Conservation (phyloP, 2,113 vertebrate species). For the Dipodomys stephensi region DNA sequence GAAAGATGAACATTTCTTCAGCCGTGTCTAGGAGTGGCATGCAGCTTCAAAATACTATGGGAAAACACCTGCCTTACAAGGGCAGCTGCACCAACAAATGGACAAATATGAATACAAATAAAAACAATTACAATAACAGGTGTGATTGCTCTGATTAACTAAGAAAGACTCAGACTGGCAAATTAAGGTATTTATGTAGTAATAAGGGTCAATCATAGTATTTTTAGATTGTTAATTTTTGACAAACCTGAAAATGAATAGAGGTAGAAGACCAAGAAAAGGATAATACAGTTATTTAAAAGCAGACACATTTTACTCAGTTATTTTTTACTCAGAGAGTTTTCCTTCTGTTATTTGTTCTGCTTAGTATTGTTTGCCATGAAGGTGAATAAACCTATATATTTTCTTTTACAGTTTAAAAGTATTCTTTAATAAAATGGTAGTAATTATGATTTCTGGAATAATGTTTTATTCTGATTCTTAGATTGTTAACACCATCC, state of each 20-base stretch:
- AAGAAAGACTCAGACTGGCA: neutral
- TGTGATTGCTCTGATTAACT: neutral
- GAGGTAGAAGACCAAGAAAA: slow-evolving; percentile 10
- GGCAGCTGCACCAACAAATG: neutral
- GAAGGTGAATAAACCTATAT: slow-evolving; percentile 2
- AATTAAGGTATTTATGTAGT: slow-evolving; percentile 50
- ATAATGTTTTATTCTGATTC: slow-evolving; percentile 33
- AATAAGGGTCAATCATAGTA: neutral
- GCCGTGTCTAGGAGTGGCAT: neutral
- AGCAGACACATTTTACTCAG: neutral
- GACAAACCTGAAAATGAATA: slow-evolving; percentile 14
- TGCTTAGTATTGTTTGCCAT: slow-evolving; percentile 28
- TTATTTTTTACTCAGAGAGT: neutral
- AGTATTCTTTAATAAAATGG: slow-evolving; percentile 11
- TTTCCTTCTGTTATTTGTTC: slow-evolving; percentile 48
- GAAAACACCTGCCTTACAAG: neutral
- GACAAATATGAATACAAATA: neutral
- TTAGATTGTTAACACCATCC: neutral
- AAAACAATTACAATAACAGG: neutral
- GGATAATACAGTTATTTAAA: neutral
- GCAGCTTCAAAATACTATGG: neutral
- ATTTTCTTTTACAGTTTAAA: neutral
- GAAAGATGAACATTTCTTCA: neutral
- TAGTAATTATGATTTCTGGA: neutral
- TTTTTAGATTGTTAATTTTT: slow-evolving; percentile 51